Evolutionary conservation across 2,113 vertebrate species (phyloP).

Genomic region (Hipposideros armiger): DNA sequence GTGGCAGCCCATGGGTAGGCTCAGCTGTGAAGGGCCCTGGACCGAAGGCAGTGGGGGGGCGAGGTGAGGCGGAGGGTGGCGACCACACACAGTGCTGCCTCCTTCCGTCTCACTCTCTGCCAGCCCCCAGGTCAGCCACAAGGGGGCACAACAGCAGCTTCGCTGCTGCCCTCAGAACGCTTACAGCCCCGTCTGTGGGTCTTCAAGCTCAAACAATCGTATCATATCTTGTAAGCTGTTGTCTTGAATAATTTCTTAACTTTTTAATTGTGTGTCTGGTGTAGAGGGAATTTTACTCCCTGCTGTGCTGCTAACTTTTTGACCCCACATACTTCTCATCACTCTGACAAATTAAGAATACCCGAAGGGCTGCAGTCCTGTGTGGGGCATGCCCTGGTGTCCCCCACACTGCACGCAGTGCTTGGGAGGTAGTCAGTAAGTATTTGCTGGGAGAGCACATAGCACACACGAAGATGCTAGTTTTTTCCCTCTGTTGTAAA

Average conservation of each 20-base stretch:
- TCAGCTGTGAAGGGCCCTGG: not conserved
- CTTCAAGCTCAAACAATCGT: not conserved
- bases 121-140: not conserved
- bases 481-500: constrained; percentile 5
- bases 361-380: not conserved
- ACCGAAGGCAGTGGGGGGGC: too few relatives aligned
- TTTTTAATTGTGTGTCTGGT: not conserved
- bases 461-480: constrained; percentile 35
- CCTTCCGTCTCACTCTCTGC: not conserved
- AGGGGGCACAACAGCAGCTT: rapidly evolving
- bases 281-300: not conserved
- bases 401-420: not conserved
- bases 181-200: rapidly evolving
- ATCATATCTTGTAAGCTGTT: not conserved
- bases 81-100: rapidly evolving
- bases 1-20: not conserved
- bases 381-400: not conserved
- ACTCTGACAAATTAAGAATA: not conserved
- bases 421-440: not conserved
- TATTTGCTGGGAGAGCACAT: not conserved
- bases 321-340: not conserved
- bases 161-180: not conserved
- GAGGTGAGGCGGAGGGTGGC: rapidly evolving
- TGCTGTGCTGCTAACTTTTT: not conserved
- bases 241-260: not conserved